phyloP scores from a whole-genome alignment of 2,797 vertebrate genomes.

The Lophotriccus pileatus region DNA sequence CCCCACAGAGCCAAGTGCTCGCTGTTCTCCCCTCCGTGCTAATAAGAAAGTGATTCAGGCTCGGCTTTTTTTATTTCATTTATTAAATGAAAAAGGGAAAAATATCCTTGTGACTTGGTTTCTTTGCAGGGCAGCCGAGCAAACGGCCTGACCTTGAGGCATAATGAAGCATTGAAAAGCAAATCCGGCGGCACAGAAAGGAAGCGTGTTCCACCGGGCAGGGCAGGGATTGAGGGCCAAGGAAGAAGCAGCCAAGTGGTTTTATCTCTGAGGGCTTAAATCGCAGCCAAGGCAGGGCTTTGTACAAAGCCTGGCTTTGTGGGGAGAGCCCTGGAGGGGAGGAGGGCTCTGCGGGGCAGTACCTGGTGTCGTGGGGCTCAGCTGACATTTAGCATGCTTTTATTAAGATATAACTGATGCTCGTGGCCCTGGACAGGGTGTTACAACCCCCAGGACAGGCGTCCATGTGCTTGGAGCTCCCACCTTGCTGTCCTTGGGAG shows the following conservation, averaged over 20 bases:
- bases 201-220: slow-evolving; percentile 14
- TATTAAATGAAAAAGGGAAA: neutral
- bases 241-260: neutral
- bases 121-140: neutral
- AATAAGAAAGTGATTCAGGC: neutral
- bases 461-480: rapidly evolving
- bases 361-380: neutral
- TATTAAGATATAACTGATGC: neutral
- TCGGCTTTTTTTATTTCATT: neutral
- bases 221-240: neutral
- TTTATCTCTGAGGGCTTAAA: slow-evolving; percentile 18
- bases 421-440: neutral
- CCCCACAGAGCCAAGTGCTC: rapidly evolving
- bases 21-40: neutral
- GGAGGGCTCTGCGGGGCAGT: neutral
- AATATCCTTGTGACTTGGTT: neutral
- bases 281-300: neutral
- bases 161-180: slow-evolving; percentile 61
- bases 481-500: rapidly evolving
- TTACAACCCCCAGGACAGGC: neutral
- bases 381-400: neutral
- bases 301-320: slow-evolving; percentile 22
- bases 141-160: slow-evolving; percentile 27
- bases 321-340: neutral
- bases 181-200: neutral